Conservation (phyloP, 2,888 invertebrate species). For the Dermolepida albohirtum region DNA sequence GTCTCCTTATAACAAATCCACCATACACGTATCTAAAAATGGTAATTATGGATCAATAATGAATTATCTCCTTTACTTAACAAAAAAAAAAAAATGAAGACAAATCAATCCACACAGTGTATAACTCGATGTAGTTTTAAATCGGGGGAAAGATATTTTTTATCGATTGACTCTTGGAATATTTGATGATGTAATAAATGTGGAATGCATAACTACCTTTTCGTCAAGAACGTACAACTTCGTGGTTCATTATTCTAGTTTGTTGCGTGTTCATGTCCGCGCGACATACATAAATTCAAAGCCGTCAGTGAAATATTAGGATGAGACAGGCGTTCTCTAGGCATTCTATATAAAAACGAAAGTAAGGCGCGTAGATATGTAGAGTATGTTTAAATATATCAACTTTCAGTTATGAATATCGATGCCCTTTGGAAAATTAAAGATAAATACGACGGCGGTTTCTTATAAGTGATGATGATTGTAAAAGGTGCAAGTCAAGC, state of each 20-base stretch:
- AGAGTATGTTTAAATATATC: too few species aligned
- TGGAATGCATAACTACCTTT: slow-evolving; percentile 7
- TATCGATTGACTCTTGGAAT: not conserved
- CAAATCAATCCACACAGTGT: not conserved
- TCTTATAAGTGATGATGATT: too few species aligned
- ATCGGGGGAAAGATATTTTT: not conserved
- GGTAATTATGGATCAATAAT: too few species aligned
- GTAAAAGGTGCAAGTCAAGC: too few species aligned
- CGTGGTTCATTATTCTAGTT: slow-evolving; percentile 47
- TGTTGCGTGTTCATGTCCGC: slow-evolving; percentile 49
- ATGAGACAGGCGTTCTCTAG: not conserved
- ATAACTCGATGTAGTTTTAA: not conserved
- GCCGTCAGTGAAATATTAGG: slow-evolving; percentile 20
- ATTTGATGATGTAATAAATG: slow-evolving; percentile 9
- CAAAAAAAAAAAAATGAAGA: not conserved
- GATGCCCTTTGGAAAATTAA: too few species aligned
- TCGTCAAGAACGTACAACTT: slow-evolving; percentile 28
- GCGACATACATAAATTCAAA: slow-evolving; percentile 45
- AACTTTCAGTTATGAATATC: too few species aligned
- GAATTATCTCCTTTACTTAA: too few species aligned
- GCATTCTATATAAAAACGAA: too few species aligned
- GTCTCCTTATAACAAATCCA: too few species aligned
- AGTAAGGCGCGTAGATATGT: too few species aligned
- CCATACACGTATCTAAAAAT: too few species aligned
- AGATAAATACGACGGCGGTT: too few species aligned